These are phyloP conservation scores for Oreochromis tanganicae DNA, from an alignment of 2,113 vertebrate species.

Conservation along the genomic window DNA sequence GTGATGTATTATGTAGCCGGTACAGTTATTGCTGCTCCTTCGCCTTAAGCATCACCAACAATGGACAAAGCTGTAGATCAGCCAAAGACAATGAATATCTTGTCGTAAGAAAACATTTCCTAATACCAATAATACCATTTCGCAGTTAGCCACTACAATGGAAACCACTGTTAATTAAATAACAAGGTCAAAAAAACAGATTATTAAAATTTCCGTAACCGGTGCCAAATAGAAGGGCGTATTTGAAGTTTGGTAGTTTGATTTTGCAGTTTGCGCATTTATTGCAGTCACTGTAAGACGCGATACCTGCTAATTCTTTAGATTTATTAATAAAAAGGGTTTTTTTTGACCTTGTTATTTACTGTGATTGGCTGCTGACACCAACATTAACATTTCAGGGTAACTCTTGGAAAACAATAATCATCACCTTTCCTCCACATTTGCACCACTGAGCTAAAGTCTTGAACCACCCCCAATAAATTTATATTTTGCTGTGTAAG, in stretches of 20 bases:
- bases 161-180: background rate
- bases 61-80: background rate
- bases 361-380: too few relatives aligned
- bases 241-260: background rate
- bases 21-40: background rate
- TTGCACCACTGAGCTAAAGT: too few relatives aligned
- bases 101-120: background rate
- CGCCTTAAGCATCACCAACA: background rate
- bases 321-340: background rate
- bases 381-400: too few relatives aligned
- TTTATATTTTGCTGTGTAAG: too few relatives aligned
- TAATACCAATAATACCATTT: background rate
- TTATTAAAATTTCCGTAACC: background rate
- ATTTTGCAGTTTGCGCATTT: background rate
- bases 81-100: background rate
- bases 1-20: background rate
- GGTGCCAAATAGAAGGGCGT: background rate
- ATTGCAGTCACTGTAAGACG: background rate
- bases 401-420: too few relatives aligned
- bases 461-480: too few relatives aligned
- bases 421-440: too few relatives aligned
- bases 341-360: too few relatives aligned
- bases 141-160: background rate
- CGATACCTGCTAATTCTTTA: background rate
- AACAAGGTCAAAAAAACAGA: background rate